Base-by-base conservation (phyloP, 2,888 invertebrate genomes). In the Geophilus truncorum region DNA sequence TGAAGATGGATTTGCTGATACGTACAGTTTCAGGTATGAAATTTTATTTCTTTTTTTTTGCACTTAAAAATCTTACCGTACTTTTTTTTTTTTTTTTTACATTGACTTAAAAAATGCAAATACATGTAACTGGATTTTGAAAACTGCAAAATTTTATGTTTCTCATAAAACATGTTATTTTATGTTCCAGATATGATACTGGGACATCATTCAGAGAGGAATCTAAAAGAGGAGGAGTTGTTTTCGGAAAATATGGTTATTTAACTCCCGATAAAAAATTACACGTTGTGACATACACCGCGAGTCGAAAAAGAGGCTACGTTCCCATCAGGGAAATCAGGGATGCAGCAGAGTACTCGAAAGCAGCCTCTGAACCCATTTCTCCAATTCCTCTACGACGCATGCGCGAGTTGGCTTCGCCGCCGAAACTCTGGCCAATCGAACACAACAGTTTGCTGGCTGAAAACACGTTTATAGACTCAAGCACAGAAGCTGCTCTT, bases 231-330 rank as follows among this genome's bases (percentile, higher is more conserved):
- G 80, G 80, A 34, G 82, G 82, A 34, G 51, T 82, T 5, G 78
- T 82, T n/a, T 82, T 82, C 76, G 82, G 82, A 28, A 82, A 82
- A 34, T 82, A 82, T 77, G 82, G 82, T 2, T 82, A 76, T 34
- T 34, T 81, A 21, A 81, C 81, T 36, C 81, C 76, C 1, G 81
- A 81, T 23, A 77, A 70, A n/a, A 30, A 80, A n/a, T 36, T 82
- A 25, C 80, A 80, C 28, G 81, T 82, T 12, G 81, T 82, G 7
- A 18, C 81, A n/a, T 82, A 82, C 51, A 78, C 80, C 3, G 82
- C 82, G 12, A 81, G 82, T 21, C 80, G 81, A 78, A 78, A 78
- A 45, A 23, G 81, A 75, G 82, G 82, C 7, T 82, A 81, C 76
- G 32, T 82, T 15, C 80, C 81, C 6, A 70, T 81, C 28, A 30